Evolutionary conservation across 2,113 vertebrate species (phyloP), one percentile per base, ranked within the genome.

Genomic region (Carassius carassius): DNA sequence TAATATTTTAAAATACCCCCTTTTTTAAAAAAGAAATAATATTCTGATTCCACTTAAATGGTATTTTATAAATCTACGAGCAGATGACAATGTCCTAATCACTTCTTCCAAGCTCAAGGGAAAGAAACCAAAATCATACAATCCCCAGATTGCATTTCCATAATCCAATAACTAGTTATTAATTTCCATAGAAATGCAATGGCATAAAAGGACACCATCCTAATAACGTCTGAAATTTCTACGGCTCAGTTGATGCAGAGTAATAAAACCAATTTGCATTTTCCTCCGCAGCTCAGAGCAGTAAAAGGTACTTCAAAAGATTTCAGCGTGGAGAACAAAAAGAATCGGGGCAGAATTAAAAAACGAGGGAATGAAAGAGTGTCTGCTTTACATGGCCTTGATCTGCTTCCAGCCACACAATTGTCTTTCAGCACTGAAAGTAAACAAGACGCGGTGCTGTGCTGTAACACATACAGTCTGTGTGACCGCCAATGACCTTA

Each of bases 401-500:
- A 82, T 81, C 85, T 58, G 54, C 72, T 87, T 76, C 73, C 83
- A 89, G 88, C 51, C 81, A 11, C 54, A n/a, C 78, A 67, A 78
- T n/a, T 32, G 12, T 72, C 63, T 83, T 84, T 85, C 51, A 74
- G 88, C 37, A 63, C 83, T 44, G 29, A 87, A 85, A 86, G 83
- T 82, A 89, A 86, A 91, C 78, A 82, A 88, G 79, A 54, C 35
- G 80, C 75, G 92, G 92, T 93, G 94, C 94, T 94, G 16, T 60
- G 56, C 21, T 37, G 56, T 16, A 62, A 90, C 91, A 92, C 94
- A 93, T 90, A 92, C 91, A 92, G 91, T 0, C 78, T 86, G 82
- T 78, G 91, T 92, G 90, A 93, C 93, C 83, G 83, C 35, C 65
- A 86, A 82, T 0, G 91, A 93, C 92, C 90, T 91, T 83, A 84